Evolutionary conservation across 2,113 vertebrate species (phyloP).

Genomic region (Eleginops maclovinus): DNA sequence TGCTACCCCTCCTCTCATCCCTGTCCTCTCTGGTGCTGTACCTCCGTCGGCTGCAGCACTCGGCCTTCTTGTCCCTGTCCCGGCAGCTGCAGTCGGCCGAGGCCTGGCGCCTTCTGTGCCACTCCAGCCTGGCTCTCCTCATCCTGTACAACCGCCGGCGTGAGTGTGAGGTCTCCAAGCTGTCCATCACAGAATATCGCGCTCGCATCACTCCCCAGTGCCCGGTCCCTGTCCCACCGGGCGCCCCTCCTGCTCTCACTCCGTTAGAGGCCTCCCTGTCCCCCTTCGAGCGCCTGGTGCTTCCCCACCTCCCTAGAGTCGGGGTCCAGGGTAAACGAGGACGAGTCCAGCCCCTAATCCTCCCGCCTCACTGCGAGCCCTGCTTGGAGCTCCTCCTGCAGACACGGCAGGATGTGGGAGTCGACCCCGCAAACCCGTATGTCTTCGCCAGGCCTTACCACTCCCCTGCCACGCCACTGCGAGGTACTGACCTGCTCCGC

Average conservation of each 20-base stretch:
- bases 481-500: conserved; percentile 85
- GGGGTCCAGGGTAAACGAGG: conserved; percentile 85
- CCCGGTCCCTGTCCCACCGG: conserved; percentile 67
- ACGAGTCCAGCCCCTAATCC: conserved; percentile 83
- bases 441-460: conserved; percentile 86
- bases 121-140: conserved; percentile 86
- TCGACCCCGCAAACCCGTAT: conserved; percentile 82
- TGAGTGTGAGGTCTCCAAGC: conserved; percentile 86
- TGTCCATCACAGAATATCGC: conserved; percentile 79
- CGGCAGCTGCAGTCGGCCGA: conserved; percentile 82
- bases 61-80: conserved; percentile 81
- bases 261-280: conserved; percentile 83
- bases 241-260: conserved; percentile 72
- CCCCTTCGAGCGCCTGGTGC: conserved; percentile 83
- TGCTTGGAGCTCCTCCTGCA: conserved; percentile 85
- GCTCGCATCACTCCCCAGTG: conserved; percentile 78
- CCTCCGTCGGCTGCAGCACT: conserved; percentile 84
- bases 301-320: conserved; percentile 81
- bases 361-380: conserved; percentile 83
- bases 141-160: conserved; percentile 86
- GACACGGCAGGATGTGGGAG: conserved; percentile 81
- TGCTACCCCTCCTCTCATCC: conserved; percentile 85
- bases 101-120: conserved; percentile 85
- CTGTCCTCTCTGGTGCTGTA: conserved; percentile 84
- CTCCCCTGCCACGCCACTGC: conserved; percentile 83